Evolutionary conservation across 2,113 vertebrate species (phyloP).

Genomic region (Maccullochella peelii): DNA sequence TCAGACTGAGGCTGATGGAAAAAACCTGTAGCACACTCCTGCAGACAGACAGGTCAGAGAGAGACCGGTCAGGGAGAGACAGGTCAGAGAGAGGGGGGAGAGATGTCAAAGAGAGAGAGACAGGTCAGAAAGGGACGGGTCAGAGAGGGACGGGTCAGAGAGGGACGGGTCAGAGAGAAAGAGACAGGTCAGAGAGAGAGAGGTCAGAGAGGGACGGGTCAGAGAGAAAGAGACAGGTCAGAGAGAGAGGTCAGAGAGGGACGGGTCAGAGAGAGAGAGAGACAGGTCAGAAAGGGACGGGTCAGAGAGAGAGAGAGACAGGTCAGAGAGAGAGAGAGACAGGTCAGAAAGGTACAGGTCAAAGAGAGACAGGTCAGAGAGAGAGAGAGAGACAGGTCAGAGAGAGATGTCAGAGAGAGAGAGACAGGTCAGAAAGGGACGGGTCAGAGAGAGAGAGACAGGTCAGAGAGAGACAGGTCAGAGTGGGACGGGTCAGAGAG

Average conservation of each 20-base stretch:
- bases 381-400: too few relatives aligned
- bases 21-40: conserved; percentile 92
- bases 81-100: neutral
- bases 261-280: too few relatives aligned
- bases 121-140: neutral
- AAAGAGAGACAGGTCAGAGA: neutral
- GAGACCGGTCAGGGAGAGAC: conserved; percentile 2
- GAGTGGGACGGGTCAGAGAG: too few relatives aligned
- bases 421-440: too few relatives aligned
- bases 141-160: neutral
- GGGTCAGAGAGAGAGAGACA: too few relatives aligned
- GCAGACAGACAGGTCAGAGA: conserved; percentile 30
- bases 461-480: too few relatives aligned
- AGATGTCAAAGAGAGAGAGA: neutral
- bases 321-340: neutral
- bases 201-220: neutral
- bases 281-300: neutral
- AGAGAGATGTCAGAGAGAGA: neutral
- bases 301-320: too few relatives aligned
- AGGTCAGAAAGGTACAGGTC: too few relatives aligned
- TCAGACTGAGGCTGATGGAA: conserved; percentile 83
- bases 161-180: neutral
- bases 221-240: neutral
- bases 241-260: neutral
- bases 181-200: too few relatives aligned